These are phyloP conservation scores for Pygoscelis antarcticus DNA, from an alignment of 2,113 vertebrate genomes.

Conservation along the genomic window DNA sequence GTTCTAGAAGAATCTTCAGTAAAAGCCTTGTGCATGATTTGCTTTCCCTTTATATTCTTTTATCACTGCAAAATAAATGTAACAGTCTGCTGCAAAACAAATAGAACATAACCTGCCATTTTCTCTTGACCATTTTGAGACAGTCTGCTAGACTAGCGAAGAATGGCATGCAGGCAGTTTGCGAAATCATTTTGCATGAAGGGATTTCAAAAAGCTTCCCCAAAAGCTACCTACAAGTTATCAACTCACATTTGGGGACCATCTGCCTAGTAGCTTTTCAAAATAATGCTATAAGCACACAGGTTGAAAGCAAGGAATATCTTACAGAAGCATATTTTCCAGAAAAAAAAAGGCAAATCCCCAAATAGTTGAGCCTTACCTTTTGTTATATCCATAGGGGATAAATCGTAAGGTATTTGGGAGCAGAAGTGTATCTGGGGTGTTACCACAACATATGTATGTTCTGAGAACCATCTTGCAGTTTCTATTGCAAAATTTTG, in stretches of 20 bases:
- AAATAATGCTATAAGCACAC: not conserved
- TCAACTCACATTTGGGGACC: slow-evolving; percentile 28
- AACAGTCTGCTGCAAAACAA: not conserved
- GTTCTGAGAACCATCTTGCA: not conserved
- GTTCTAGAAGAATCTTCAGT: not conserved
- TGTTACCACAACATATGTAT: not conserved
- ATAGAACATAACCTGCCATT: not conserved
- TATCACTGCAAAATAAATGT: not conserved
- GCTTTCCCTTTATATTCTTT: not conserved
- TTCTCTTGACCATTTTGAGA: not conserved
- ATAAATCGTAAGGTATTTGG: not conserved
- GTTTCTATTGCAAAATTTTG: not conserved
- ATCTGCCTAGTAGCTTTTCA: slow-evolving; percentile 41
- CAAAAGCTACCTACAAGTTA: slow-evolving; percentile 47
- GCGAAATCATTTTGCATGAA: slow-evolving; percentile 40
- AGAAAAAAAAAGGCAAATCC: not conserved
- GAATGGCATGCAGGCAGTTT: not conserved
- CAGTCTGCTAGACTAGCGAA: not conserved
- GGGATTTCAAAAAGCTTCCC: slow-evolving; percentile 47
- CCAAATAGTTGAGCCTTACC: not conserved
- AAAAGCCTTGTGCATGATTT: not conserved
- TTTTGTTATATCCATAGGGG: not conserved
- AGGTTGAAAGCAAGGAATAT: not conserved
- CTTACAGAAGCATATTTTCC: not conserved
- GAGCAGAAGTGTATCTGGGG: not conserved